phyloP scores from a whole-genome alignment of 2,113 vertebrate species.

The Tetraodon nigroviridis region DNA sequence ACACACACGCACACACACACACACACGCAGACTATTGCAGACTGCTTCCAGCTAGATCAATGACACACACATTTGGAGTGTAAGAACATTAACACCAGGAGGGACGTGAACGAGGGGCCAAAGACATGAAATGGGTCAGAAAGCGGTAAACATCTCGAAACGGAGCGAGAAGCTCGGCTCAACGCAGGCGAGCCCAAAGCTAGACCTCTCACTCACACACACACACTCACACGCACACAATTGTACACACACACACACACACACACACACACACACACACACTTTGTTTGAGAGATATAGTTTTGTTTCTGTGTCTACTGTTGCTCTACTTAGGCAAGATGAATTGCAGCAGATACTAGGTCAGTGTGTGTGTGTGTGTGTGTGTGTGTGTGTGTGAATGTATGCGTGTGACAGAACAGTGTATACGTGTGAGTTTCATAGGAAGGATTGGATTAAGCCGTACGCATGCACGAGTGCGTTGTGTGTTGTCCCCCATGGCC shows the following conservation, averaged over 20 bases:
- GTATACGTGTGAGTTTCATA: slow-evolving; percentile 9
- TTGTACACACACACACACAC: slow-evolving; percentile 22
- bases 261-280: slow-evolving; percentile 16
- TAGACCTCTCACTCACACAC: slow-evolving; percentile 11
- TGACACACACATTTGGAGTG: slow-evolving; percentile 44
- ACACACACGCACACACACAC: slow-evolving; percentile 19
- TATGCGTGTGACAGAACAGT: slow-evolving; percentile 29
- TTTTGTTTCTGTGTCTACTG: slow-evolving; percentile 54
- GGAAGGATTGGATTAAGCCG: slow-evolving; percentile 19
- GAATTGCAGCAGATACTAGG: slow-evolving; percentile 63
- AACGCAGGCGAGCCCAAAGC: slow-evolving; percentile 47
- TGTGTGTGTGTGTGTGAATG: slow-evolving; percentile 48
- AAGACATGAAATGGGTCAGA: slow-evolving; percentile 72
- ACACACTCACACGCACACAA: slow-evolving; percentile 18
- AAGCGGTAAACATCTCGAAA: slow-evolving; percentile 65
- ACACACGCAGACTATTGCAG: slow-evolving; percentile 16
- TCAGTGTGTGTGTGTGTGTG: slow-evolving; percentile 45
- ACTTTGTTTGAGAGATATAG: slow-evolving; percentile 58
- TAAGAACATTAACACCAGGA: slow-evolving; percentile 59
- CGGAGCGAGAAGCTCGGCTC: slow-evolving; percentile 32
- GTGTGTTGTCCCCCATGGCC: slow-evolving; percentile 62
- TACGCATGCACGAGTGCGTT: slow-evolving; percentile 12
- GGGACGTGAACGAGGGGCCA: slow-evolving; percentile 52
- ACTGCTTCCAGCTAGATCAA: slow-evolving; percentile 69
- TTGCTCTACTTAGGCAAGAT: slow-evolving; percentile 71